Evolutionary conservation across 2,888 invertebrate genomes (phyloP).

Genomic region (Linyphia triangularis): DNA sequence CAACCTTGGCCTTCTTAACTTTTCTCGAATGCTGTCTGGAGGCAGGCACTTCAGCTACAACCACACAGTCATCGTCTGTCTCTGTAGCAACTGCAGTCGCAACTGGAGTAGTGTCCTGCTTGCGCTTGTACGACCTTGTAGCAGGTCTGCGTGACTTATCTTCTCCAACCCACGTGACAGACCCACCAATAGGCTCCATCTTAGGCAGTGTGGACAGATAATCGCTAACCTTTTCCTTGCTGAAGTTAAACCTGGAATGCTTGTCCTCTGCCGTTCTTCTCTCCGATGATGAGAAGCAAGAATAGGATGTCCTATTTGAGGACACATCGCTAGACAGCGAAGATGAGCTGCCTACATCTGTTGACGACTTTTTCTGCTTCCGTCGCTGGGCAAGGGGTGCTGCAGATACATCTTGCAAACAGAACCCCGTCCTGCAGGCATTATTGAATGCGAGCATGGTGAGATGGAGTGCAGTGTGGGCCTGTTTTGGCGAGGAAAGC

Average conservation of each 20-base stretch:
- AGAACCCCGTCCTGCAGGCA: constrained; percentile 86
- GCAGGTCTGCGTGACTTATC: constrained; percentile 40
- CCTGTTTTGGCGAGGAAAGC: constrained; percentile 80
- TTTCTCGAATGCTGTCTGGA: constrained; percentile 38
- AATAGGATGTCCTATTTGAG: constrained; percentile 67
- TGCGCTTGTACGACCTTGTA: constrained; percentile 64
- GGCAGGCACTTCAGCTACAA: constrained; percentile 67
- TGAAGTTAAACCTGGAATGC: constrained; percentile 75
- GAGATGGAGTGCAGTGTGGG: constrained; percentile 83
- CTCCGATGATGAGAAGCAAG: constrained; percentile 67
- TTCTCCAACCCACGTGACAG: constrained; percentile 23
- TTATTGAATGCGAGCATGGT: constrained; percentile 86
- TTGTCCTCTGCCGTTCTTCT: constrained; percentile 38
- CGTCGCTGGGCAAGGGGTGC: constrained; percentile 87
- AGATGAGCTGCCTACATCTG: constrained; percentile 80
- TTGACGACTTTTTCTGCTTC: constrained; percentile 83
- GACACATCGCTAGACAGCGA: constrained; percentile 79
- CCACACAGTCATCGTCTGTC: constrained; percentile 71
- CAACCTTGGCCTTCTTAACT: constrained; percentile 47
- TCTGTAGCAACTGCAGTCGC: not conserved
- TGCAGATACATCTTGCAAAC: constrained; percentile 86
- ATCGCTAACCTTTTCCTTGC: constrained; percentile 74
- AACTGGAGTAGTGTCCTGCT: constrained; percentile 34
- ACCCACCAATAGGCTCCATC: constrained; percentile 32
- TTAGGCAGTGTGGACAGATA: constrained; percentile 75